phyloP scores from a whole-genome alignment of 2,888 invertebrate species.

The Diplolepis rosae region DNA sequence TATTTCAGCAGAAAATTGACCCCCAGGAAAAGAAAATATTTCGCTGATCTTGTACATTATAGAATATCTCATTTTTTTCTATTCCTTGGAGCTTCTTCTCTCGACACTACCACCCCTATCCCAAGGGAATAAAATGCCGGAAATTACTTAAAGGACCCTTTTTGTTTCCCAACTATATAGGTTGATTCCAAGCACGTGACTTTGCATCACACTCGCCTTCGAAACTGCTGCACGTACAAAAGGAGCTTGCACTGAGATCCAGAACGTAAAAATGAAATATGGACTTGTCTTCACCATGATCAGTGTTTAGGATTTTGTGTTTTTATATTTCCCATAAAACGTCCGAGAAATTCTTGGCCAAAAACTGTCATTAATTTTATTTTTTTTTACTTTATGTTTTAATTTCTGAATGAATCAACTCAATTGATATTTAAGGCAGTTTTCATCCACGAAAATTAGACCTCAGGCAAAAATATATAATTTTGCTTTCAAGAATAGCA shows the following conservation, averaged over 20 bases:
- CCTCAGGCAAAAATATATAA: too few species aligned
- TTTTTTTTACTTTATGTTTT: too few species aligned
- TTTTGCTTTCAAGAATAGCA: too few species aligned
- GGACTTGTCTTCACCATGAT: neutral
- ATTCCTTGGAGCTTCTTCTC: neutral
- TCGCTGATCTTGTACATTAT: neutral
- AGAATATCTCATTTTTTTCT: neutral
- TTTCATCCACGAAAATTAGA: too few species aligned
- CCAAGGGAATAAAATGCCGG: neutral
- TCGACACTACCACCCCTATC: neutral
- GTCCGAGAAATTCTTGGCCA: neutral
- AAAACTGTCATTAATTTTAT: too few species aligned
- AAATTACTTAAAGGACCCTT: constrained; percentile 20
- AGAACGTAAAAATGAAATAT: neutral
- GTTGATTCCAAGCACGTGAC: neutral
- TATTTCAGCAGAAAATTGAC: neutral
- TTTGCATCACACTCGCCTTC: neutral
- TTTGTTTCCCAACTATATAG: neutral
- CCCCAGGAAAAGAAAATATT: neutral
- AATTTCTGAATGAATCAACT: too few species aligned
- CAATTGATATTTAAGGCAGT: too few species aligned
- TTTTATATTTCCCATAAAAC: neutral
- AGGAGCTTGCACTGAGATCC: neutral
- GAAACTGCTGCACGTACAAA: neutral
- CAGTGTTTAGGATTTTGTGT: neutral